Conservation (phyloP, 2,888 invertebrate genomes). For the Scaeva pyrastri region DNA sequence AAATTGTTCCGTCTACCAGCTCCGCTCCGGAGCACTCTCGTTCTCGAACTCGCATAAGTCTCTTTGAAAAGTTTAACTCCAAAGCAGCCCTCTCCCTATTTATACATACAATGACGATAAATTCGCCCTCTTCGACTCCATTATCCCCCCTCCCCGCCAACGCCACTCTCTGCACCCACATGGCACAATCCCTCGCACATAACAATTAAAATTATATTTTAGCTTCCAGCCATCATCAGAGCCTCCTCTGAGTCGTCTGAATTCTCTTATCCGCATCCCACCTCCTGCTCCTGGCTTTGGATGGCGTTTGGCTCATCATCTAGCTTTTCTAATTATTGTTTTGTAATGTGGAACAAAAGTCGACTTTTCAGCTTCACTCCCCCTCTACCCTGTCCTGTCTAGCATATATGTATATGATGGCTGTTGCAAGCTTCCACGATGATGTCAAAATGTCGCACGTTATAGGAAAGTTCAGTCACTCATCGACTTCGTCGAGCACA, state of each 20-base stretch:
- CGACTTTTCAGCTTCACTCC: constrained; percentile 6
- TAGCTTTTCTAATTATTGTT: constrained; percentile 50
- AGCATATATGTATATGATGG: not conserved
- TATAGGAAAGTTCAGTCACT: constrained; percentile 69
- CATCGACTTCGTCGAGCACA: constrained; percentile 55
- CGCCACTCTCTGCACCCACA: not conserved
- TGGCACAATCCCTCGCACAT: constrained; percentile 24
- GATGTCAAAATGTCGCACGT: constrained; percentile 4
- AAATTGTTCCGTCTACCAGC: constrained; percentile 59
- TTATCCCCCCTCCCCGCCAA: no score
- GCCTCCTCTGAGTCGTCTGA: not conserved
- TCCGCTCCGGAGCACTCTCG: not conserved
- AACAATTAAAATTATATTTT: constrained; percentile 67
- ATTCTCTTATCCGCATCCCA: not conserved
- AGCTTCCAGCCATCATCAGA: constrained; percentile 21
- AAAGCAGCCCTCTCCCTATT: not conserved
- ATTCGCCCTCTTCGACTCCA: not conserved
- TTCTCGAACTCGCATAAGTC: constrained; percentile 1
- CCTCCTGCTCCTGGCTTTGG: no score
- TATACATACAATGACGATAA: constrained; percentile 3
- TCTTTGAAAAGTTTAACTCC: constrained; percentile 38
- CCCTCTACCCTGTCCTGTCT: no score
- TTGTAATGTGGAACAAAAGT: constrained; percentile 60
- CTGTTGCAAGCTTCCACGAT: constrained; percentile 9
- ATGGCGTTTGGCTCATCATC: no score